These are phyloP conservation scores for Zaprionus lineosus DNA, from an alignment of 2,888 invertebrate species.

Conservation along the genomic window DNA sequence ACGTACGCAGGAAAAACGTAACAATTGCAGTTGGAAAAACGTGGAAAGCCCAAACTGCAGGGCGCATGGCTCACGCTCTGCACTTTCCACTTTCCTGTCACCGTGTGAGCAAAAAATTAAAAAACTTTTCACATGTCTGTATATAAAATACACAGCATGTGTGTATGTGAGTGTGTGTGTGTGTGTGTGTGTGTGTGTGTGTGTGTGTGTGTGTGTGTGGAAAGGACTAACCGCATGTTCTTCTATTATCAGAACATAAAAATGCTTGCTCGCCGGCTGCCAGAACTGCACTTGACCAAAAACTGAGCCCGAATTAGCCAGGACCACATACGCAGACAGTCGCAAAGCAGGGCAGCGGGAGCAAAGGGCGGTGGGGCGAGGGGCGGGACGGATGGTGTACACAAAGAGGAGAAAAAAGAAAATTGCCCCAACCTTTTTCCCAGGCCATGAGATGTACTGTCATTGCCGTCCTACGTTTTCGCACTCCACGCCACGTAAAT, in stretches of 20 bases:
- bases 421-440: constrained; percentile 28
- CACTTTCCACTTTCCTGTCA: constrained; percentile 3
- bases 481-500: constrained; percentile 1
- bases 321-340: constrained; percentile 23
- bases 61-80: background rate
- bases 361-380: background rate
- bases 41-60: constrained; percentile 12
- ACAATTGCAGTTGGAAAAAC: background rate
- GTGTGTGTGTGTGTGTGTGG: constrained; percentile 9
- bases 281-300: constrained; percentile 64
- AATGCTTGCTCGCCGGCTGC: constrained; percentile 48
- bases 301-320: constrained; percentile 59
- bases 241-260: constrained; percentile 62
- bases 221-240: constrained; percentile 64
- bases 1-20: constrained; percentile 10
- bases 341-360: constrained; percentile 27
- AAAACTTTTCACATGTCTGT: constrained; percentile 17
- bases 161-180: constrained; percentile 6
- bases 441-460: background rate
- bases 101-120: constrained; percentile 30
- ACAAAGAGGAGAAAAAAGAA: background rate
- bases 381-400: background rate
- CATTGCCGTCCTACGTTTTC: constrained; percentile 11
- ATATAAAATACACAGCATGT: no score
- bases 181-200: constrained; percentile 7